Base-by-base conservation (phyloP, 2,797 vertebrate genomes). In the Sparus aurata region DNA sequence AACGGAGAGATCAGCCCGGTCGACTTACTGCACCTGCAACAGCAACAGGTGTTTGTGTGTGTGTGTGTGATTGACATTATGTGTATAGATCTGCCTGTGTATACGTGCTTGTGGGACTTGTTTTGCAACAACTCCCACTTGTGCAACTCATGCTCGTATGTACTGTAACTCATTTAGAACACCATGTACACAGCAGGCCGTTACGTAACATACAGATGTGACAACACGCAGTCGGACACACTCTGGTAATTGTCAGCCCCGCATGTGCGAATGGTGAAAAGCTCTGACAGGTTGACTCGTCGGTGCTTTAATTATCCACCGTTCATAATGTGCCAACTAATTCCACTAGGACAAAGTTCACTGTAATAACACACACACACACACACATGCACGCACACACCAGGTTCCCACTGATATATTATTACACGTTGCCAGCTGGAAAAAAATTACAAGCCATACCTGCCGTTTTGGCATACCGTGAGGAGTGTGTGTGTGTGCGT, bases 1-100 rank as follows among this genome's bases (percentile, higher is more conserved):
- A 98, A 99, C 57, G 98, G 98, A 16, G 98, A 99, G 93, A 96
- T 99, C 95, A 98, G 96, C 92, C 96, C 97, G 0, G 97, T 98
- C 45, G 98, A 99, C 88, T 95, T 99, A 91, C 95, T 99, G 92
- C 98, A 99, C 93, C 96, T 99, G 94, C 98, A 99, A 89, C 98
- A 99, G 94, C 98, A 99, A 95, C 98, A 99, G 97, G 97, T 98
- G 91, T 88, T 92, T 91, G 57, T 77, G 22, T 65, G 65, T 66
- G 67, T 60, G 61, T 77, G 63, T 83, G 57, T 49, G 74, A 69
- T 49, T 76, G 38, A 70, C 52, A 22, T 11, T 55, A 22, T 82
- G 58, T 86, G 85, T 79, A 79, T 75, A 49, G 49, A 54, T 66
- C n/a, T 23, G 66, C 57, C 55, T 82, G 62, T 71, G 10, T 20